phyloP scores from a whole-genome alignment of 2,113 vertebrate genomes.

The Madoqua kirkii region DNA sequence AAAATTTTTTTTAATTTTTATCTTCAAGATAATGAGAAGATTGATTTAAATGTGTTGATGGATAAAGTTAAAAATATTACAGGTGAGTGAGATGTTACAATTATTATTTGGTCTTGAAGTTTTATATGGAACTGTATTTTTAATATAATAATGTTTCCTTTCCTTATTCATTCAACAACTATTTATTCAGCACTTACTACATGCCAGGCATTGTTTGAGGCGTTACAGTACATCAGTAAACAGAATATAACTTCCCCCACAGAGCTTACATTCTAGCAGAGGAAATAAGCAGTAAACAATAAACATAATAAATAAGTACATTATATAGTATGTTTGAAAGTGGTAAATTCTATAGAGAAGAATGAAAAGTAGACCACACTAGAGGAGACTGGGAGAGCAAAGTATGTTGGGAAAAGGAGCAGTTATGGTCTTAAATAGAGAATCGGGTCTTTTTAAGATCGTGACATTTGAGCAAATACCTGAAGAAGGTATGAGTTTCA shows the following conservation, averaged over 20 bases:
- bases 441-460: background rate
- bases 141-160: background rate
- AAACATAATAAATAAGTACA: background rate
- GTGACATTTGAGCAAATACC: background rate
- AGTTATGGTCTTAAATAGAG: background rate
- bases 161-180: slow-evolving; percentile 1
- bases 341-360: background rate
- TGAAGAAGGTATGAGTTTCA: background rate
- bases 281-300: background rate
- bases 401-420: background rate
- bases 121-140: background rate
- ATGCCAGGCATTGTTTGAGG: background rate
- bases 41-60: background rate
- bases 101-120: background rate
- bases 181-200: background rate
- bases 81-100: slow-evolving; percentile 11
- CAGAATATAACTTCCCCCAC: background rate
- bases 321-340: background rate
- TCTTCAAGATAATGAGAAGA: slow-evolving; percentile 32
- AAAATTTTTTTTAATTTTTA: background rate
- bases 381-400: background rate
- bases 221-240: background rate
- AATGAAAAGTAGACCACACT: background rate
- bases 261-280: background rate
- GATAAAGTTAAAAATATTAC: slow-evolving; percentile 24